A percentile compares a stretch with the other conserved stretches of the same genome.
Conservation (phyloP, 1,140 invertebrate genomes). For the Papilio polytes region DNA sequence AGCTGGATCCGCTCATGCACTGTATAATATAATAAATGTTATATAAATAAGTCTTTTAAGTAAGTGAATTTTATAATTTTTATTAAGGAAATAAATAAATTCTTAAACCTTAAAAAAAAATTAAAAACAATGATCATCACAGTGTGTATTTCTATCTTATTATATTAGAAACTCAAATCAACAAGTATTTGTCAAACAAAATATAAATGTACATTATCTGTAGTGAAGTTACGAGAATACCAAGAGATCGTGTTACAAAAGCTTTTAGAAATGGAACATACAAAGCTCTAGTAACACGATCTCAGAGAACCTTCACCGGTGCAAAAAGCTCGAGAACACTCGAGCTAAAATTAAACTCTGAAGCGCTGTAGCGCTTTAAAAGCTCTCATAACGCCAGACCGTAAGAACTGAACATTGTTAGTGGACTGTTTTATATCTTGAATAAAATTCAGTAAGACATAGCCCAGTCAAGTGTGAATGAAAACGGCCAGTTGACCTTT, state of each 20-base stretch:
- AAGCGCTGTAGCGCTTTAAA: constrained; percentile 12
- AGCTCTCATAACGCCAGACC: background rate
- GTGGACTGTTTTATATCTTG: constrained; percentile 1
- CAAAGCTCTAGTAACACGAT: constrained; percentile 31
- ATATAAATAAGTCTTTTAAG: no score
- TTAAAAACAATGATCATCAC: no score
- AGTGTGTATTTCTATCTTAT: no score
- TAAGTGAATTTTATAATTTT: no score
- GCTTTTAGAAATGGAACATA: constrained; percentile 1
- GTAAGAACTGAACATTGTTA: constrained; percentile 1
- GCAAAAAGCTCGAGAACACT: constrained; percentile 34
- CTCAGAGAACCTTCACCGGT: constrained; percentile 16
- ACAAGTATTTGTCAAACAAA: background rate
- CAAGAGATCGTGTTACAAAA: constrained; percentile 2
- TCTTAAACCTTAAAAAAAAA: no score
- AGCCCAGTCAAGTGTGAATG: background rate
- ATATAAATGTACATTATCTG: background rate
- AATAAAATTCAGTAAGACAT: background rate
- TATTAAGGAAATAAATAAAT: no score
- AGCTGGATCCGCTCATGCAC: no score
- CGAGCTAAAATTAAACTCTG: constrained; percentile 33
- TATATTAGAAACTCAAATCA: no score
- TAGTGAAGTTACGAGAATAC: background rate
- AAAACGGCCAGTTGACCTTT: background rate
- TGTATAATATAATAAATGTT: no score